phyloP scores from a whole-genome alignment of 2,888 invertebrate genomes.

The Agonum fuliginosum region DNA sequence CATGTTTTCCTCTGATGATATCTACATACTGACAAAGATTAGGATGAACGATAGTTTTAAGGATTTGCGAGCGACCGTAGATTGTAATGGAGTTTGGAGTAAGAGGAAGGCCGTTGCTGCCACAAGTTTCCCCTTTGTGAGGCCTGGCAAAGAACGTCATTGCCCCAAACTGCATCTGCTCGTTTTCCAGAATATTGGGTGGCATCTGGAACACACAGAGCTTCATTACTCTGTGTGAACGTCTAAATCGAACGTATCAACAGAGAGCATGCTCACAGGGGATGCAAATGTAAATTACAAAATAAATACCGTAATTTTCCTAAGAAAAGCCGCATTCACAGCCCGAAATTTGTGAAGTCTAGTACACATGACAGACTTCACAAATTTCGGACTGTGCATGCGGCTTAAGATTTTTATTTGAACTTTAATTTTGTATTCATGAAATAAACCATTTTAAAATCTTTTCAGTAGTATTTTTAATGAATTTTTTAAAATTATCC shows the following conservation, averaged over 20 bases:
- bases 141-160: constrained; percentile 93
- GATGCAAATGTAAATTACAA: too few species aligned
- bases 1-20: constrained; percentile 94
- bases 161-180: constrained; percentile 83
- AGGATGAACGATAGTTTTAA: constrained; percentile 86
- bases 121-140: constrained; percentile 93
- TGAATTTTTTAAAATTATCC: too few species aligned
- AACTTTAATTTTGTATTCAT: too few species aligned
- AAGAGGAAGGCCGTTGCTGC: constrained; percentile 95
- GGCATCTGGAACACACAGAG: constrained; percentile 66
- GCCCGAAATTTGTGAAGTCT: too few species aligned
- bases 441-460: too few species aligned
- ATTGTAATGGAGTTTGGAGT: constrained; percentile 98
- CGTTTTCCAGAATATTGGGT: constrained; percentile 71
- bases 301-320: too few species aligned
- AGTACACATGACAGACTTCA: too few species aligned
- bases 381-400: too few species aligned
- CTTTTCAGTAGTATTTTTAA: too few species aligned
- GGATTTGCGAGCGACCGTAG: constrained; percentile 88
- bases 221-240: constrained; percentile 48
- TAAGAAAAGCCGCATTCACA: too few species aligned
- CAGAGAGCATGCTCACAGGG: not conserved
- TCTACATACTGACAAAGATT: constrained; percentile 93
- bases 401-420: too few species aligned
- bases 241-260: not conserved